phyloP scores from a whole-genome alignment of 2,113 vertebrate genomes.

The Pandion haliaetus region DNA sequence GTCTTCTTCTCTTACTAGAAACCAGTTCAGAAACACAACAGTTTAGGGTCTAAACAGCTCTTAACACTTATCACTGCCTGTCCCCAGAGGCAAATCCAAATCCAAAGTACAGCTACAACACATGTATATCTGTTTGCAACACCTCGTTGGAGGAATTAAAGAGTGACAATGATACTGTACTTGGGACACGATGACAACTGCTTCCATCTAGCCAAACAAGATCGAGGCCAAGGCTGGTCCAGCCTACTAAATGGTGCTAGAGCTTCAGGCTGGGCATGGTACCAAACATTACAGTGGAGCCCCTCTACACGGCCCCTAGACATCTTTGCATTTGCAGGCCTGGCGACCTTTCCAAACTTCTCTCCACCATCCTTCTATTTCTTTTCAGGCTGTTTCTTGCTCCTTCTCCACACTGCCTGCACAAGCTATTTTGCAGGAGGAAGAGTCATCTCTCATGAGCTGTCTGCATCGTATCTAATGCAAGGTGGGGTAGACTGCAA shows the following conservation, averaged over 20 bases:
- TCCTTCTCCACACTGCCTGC: not conserved
- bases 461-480: not conserved
- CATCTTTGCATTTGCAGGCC: not conserved
- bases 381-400: not conserved
- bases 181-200: not conserved
- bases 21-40: not conserved
- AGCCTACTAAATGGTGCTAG: conserved; percentile 6
- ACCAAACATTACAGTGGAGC: conserved; percentile 12
- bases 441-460: not conserved
- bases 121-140: conserved; percentile 18
- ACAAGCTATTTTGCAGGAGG: not conserved
- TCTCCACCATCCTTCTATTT: not conserved
- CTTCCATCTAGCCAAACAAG: conserved; percentile 2
- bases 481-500: not conserved
- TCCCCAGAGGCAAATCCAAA: not conserved
- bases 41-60: not conserved
- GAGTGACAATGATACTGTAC: not conserved
- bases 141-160: conserved; percentile 31
- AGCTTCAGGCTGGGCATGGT: conserved; percentile 24
- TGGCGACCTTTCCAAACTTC: conserved; percentile 2
- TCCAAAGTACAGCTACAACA: not conserved
- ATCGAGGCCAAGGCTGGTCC: not conserved
- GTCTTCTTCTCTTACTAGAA: not conserved
- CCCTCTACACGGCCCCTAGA: not conserved
- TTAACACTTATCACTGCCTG: not conserved